These are phyloP conservation scores for Trichosurus vulpecula DNA, from an alignment of 2,797 vertebrate species.

Conservation along the genomic window DNA sequence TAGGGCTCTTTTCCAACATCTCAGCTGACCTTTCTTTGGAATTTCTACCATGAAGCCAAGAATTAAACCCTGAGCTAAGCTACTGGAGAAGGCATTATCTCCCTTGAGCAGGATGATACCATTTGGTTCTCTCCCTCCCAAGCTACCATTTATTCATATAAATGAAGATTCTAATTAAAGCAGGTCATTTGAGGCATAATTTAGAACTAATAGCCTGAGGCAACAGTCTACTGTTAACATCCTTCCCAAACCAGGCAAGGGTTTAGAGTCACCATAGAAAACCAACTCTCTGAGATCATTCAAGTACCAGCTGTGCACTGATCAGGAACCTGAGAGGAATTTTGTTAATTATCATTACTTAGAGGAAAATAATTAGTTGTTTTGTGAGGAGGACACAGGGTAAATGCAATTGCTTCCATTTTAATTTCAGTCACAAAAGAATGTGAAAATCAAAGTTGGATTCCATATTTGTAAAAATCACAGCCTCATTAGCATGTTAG, in stretches of 20 bases:
- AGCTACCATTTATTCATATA: conserved; percentile 42
- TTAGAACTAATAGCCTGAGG: conserved; percentile 57
- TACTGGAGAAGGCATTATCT: background rate
- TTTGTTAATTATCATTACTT: conserved; percentile 62
- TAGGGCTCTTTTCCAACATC: background rate
- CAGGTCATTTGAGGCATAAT: conserved; percentile 56
- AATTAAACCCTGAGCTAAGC: background rate
- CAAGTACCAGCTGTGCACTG: conserved; percentile 62
- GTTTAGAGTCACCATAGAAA: conserved; percentile 61
- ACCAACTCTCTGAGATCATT: conserved; percentile 51
- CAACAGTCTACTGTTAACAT: background rate
- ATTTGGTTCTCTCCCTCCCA: background rate
- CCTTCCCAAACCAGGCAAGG: conserved; percentile 21
- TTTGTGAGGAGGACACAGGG: conserved; percentile 61
- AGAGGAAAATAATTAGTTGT: conserved; percentile 69
- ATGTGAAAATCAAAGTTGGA: conserved; percentile 64
- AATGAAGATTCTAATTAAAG: conserved; percentile 49
- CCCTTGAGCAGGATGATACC: background rate
- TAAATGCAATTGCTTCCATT: conserved; percentile 73
- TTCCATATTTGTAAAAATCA: conserved; percentile 55
- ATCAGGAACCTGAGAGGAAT: conserved; percentile 65
- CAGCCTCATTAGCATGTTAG: conserved; percentile 50
- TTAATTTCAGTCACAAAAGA: conserved; percentile 65
- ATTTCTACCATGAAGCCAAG: background rate
- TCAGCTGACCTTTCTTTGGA: background rate